Percentiles rank a stretch among this genome's conserved stretches.
phyloP scores from a whole-genome alignment of 2,888 invertebrate genomes.

The Taenaris catops region DNA sequence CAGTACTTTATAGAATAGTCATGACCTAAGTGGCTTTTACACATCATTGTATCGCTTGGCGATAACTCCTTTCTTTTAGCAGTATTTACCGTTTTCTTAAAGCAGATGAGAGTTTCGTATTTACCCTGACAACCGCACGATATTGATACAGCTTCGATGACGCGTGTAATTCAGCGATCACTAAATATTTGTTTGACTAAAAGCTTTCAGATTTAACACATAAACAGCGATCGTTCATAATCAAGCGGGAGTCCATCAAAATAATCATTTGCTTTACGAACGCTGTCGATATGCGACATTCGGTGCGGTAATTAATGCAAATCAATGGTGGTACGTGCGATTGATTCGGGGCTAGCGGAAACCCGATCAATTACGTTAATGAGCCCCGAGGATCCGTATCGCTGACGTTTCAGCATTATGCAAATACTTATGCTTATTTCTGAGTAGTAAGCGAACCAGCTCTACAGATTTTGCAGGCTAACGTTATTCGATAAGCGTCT shows the following conservation, averaged over 20 bases:
- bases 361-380: slow-evolving; percentile 78
- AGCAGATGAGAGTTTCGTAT: too few species aligned
- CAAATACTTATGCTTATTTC: slow-evolving; percentile 61
- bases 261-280: slow-evolving; percentile 59
- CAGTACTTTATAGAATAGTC: too few species aligned
- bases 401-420: slow-evolving; percentile 70
- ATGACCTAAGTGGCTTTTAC: too few species aligned
- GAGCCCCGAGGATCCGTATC: slow-evolving; percentile 66
- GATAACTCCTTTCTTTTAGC: too few species aligned
- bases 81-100: too few species aligned
- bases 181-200: slow-evolving; percentile 26
- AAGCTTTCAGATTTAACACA: slow-evolving; percentile 30
- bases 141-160: slow-evolving; percentile 13
- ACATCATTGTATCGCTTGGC: too few species aligned
- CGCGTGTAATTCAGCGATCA: slow-evolving; percentile 21
- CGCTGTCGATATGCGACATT: slow-evolving; percentile 61
- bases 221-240: slow-evolving; percentile 31
- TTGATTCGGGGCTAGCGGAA: slow-evolving; percentile 64
- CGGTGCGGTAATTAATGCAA: slow-evolving; percentile 72
- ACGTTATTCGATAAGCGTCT: slow-evolving; percentile 10
- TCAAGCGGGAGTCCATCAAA: slow-evolving; percentile 53
- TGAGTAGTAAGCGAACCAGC: slow-evolving; percentile 34
- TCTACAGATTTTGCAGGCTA: slow-evolving; percentile 24
- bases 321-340: slow-evolving; percentile 70
- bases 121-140: not conserved